phyloP scores from a whole-genome alignment of 92 coral and sea anemone species.

The Umimayanthus chanpuru region DNA sequence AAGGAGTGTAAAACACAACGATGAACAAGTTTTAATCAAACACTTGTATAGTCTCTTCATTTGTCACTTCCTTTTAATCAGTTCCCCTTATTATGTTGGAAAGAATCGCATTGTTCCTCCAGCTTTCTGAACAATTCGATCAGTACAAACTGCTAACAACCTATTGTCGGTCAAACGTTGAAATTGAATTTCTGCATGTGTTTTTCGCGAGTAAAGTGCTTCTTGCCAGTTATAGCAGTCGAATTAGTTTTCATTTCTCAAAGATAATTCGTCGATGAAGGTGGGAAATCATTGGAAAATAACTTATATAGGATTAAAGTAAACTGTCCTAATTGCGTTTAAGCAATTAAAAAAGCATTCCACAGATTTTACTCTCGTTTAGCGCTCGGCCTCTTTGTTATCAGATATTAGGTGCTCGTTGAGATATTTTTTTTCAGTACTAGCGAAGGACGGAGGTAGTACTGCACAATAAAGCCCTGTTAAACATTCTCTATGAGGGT shows the following conservation, averaged over 20 bases:
- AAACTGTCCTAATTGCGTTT: conserved; percentile 25
- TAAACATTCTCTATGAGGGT: not conserved
- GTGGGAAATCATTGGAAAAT: not conserved
- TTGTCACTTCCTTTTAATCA: not conserved
- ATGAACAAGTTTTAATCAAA: not conserved
- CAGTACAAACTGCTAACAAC: not conserved
- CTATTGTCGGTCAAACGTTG: no score
- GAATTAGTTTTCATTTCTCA: not conserved
- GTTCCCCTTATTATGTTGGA: not conserved
- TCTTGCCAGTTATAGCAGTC: not conserved
- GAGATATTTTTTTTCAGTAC: not conserved
- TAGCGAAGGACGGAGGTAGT: not conserved
- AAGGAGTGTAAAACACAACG: not conserved
- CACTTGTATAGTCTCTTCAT: not conserved
- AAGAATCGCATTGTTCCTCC: not conserved
- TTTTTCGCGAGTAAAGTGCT: not conserved
- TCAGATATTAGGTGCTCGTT: not conserved
- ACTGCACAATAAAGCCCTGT: not conserved
- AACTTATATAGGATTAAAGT: not conserved
- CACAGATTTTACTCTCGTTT: conserved; percentile 12
- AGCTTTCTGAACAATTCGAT: not conserved
- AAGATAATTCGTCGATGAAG: not conserved
- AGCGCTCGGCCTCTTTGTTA: not conserved
- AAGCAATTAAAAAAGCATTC: conserved; percentile 34
- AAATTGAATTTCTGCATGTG: not conserved